Evolutionary conservation across 2,888 invertebrate species (phyloP).

Genomic region (Erebia epiphron): DNA sequence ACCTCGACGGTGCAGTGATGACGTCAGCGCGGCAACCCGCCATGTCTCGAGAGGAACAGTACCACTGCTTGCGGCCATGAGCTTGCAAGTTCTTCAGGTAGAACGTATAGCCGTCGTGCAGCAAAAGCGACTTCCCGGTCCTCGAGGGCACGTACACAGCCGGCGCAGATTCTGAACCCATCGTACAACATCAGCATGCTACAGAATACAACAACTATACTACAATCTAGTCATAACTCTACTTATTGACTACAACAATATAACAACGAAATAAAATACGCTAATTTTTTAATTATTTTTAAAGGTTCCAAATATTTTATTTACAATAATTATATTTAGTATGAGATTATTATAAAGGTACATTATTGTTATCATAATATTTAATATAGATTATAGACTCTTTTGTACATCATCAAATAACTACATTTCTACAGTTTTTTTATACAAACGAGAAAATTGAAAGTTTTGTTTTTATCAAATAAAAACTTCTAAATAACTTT

Average conservation of each 20-base stretch:
- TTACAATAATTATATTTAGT: background rate
- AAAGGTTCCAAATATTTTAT: conserved; percentile 14
- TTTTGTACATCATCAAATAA: conserved; percentile 1
- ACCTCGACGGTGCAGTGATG: conserved; percentile 68
- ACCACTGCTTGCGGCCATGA: conserved; percentile 78
- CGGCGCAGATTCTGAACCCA: conserved; percentile 67
- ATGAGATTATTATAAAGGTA: background rate
- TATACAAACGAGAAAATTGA: background rate
- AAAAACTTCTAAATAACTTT: background rate
- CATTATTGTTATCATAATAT: conserved; percentile 2
- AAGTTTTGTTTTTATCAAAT: background rate
- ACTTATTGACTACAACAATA: conserved; percentile 9
- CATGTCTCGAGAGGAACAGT: conserved; percentile 78
- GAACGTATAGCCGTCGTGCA: conserved; percentile 77
- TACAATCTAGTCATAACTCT: conserved; percentile 34
- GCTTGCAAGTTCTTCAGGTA: conserved; percentile 78
- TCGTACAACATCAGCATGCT: conserved; percentile 48
- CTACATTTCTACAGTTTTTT: background rate
- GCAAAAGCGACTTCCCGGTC: conserved; percentile 75
- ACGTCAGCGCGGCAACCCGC: conserved; percentile 77
- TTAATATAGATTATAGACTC: background rate
- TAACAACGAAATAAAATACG: conserved; percentile 18
- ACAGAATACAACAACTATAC: conserved; percentile 36
- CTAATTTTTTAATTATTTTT: conserved; percentile 19
- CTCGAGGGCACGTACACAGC: conserved; percentile 79